Evolutionary conservation across 2,888 invertebrate genomes (phyloP).

Genomic region (Neoaliturus tenellus): DNA sequence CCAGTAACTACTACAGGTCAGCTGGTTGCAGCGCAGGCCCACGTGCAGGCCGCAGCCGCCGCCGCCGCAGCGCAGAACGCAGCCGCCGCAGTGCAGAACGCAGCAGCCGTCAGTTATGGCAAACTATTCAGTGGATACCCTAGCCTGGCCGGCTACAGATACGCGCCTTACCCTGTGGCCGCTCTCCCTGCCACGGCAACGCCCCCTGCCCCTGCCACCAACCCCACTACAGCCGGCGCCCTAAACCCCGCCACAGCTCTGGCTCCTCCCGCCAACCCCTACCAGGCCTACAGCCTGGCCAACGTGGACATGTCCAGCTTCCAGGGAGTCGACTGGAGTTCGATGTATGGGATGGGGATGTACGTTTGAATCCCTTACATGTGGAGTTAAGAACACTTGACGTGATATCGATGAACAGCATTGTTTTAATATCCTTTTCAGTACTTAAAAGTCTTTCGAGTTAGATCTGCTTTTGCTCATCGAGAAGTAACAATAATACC

Average conservation of each 20-base stretch:
- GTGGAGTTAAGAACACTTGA: constrained; percentile 2
- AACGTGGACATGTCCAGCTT: constrained; percentile 95
- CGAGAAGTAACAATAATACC: constrained; percentile 51
- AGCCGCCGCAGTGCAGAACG: constrained; percentile 70
- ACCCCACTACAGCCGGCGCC: constrained; percentile 73
- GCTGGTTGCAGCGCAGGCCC: constrained; percentile 74
- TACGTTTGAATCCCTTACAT: constrained; percentile 78
- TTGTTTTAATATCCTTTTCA: constrained; percentile 46
- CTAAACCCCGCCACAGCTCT: constrained; percentile 75
- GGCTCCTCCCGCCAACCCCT: constrained; percentile 81
- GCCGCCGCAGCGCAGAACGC: constrained; percentile 78
- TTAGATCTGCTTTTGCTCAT: constrained; percentile 59
- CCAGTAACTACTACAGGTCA: constrained; percentile 73
- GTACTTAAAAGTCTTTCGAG: constrained; percentile 53
- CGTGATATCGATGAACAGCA: constrained; percentile 21
- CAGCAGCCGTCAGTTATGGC: constrained; percentile 79
- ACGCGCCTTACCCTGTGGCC: constrained; percentile 79
- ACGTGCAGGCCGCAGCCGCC: constrained; percentile 72
- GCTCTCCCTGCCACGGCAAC: constrained; percentile 73
- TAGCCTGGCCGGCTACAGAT: constrained; percentile 77
- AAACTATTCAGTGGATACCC: constrained; percentile 80
- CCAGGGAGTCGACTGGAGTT: constrained; percentile 94
- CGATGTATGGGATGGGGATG: constrained; percentile 96
- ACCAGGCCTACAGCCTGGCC: constrained; percentile 87
- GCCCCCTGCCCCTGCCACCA: constrained; percentile 77